These are phyloP conservation scores for Watsonalla cultraria DNA, from an alignment of 2,888 invertebrate genomes.

Conservation along the genomic window DNA sequence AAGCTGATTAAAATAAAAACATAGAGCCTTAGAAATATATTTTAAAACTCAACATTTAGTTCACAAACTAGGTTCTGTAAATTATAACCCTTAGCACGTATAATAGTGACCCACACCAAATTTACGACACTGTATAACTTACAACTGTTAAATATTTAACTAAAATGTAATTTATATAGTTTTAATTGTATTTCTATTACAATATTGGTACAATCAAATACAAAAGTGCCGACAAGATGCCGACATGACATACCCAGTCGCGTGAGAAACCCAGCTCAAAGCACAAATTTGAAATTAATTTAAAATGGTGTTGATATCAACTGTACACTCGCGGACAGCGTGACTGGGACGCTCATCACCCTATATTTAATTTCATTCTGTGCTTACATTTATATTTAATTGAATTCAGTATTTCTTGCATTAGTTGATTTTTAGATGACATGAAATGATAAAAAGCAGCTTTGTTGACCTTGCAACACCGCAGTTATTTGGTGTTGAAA, in stretches of 20 bases:
- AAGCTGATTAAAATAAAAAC: too few species aligned
- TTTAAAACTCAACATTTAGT: too few species aligned
- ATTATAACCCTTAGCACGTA: background rate
- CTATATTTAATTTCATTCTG: background rate
- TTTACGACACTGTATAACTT: background rate
- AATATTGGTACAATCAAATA: slow-evolving; percentile 23
- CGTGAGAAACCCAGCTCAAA: slow-evolving; percentile 51
- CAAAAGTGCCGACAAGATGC: slow-evolving; percentile 22
- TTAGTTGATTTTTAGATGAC: too few species aligned
- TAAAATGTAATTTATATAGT: background rate
- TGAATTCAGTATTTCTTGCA: background rate
- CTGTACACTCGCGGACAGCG: slow-evolving; percentile 25
- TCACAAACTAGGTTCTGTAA: slow-evolving; percentile 2
- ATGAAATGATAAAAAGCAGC: too few species aligned
- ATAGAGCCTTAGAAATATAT: too few species aligned
- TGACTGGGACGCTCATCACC: slow-evolving; percentile 6
- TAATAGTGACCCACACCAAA: background rate
- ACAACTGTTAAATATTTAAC: background rate
- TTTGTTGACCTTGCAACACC: too few species aligned
- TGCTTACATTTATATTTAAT: background rate
- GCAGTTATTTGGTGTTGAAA: too few species aligned
- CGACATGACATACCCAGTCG: slow-evolving; percentile 34
- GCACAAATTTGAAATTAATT: slow-evolving; percentile 57
- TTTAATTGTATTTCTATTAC: slow-evolving; percentile 35
- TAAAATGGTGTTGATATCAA: slow-evolving; percentile 40